Base-by-base conservation (phyloP, 2,888 invertebrate genomes). In the Pteria penguin region DNA sequence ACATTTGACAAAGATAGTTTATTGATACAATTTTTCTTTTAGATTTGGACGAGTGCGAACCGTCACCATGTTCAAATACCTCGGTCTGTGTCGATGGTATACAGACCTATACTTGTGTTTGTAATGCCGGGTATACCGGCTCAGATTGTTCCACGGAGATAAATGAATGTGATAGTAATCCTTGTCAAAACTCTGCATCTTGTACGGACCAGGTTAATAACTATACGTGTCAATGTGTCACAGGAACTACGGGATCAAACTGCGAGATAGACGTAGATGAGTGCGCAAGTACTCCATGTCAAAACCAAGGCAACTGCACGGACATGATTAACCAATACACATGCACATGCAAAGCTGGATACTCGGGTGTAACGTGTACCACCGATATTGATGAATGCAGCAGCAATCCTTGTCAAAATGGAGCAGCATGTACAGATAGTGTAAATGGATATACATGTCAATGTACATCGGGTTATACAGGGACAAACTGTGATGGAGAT, bases 291-390 rank as follows among this genome's bases (percentile, higher is more conserved):
- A 94, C 94, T 72, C 97, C 97, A 1, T 97, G 97, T 92, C n/a
- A n/a, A n/a, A 94, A 94, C 62, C 96, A 96, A 92, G 96, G 88
- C 54, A 86, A 84, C 2, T 92, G 92, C 76, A 27, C 73, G 8
- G 81, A 83, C 54, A 68, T 71, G 22, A 71, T 76, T n/a, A 77
- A 75, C 29, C 71, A 72, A 76, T 97, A 96, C 93, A 94, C 94
- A 77, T 98, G 98, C 93, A 94, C 94, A 33, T 98, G 98, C 87
- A 95, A 95, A 1, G 93, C 95, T 14, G 97, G 97, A 14, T 97
- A 94, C 93, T 94, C 95, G 62, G 97, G 98, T 18, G 90, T 93
- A 66, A 96, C 96, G 82, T 92, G 98, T 92, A 96, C 96, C 80
- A 80, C 72, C 29, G 89, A 91, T 72, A 84, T 86, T 52, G 88